Evolutionary conservation across 2,888 invertebrate genomes (phyloP).

Genomic region (Eretmocerus hayati): DNA sequence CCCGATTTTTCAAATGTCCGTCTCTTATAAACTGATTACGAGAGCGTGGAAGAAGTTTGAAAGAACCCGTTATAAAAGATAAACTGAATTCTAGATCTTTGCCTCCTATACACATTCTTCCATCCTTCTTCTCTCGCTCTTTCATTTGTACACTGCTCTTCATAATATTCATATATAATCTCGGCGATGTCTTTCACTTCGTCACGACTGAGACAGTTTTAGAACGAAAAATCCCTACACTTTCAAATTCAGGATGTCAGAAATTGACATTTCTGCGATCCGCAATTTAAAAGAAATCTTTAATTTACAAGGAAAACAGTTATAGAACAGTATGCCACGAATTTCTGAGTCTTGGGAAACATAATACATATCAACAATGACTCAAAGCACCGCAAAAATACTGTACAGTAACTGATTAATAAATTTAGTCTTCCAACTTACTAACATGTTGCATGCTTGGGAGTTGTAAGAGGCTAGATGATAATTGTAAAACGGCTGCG

Average conservation of each 20-base stretch:
- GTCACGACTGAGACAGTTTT: too few species aligned
- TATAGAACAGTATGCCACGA: conserved; percentile 21
- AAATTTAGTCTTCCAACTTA: conserved; percentile 1
- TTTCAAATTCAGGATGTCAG: too few species aligned
- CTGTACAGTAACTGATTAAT: neutral
- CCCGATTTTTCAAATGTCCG: conserved; percentile 31
- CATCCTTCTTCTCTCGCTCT: conserved; percentile 8
- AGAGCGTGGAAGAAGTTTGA: too few species aligned
- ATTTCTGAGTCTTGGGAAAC: conserved; percentile 33
- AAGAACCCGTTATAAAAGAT: neutral
- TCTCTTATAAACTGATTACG: too few species aligned
- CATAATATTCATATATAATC: neutral
- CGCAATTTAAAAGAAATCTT: too few species aligned
- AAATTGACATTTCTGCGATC: too few species aligned
- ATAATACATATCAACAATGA: conserved; percentile 43
- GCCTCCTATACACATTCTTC: neutral
- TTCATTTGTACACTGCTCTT: conserved; percentile 12
- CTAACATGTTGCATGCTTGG: conserved; percentile 33
- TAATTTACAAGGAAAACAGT: too few species aligned
- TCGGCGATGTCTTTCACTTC: conserved; percentile 5
- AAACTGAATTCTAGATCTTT: neutral
- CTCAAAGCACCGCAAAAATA: conserved; percentile 32
- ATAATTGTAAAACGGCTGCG: conserved; percentile 19
- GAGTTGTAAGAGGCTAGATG: conserved; percentile 42
- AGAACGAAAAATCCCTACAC: too few species aligned